phyloP scores from a whole-genome alignment of 2,888 invertebrate genomes.

The Eristalis intricaria region DNA sequence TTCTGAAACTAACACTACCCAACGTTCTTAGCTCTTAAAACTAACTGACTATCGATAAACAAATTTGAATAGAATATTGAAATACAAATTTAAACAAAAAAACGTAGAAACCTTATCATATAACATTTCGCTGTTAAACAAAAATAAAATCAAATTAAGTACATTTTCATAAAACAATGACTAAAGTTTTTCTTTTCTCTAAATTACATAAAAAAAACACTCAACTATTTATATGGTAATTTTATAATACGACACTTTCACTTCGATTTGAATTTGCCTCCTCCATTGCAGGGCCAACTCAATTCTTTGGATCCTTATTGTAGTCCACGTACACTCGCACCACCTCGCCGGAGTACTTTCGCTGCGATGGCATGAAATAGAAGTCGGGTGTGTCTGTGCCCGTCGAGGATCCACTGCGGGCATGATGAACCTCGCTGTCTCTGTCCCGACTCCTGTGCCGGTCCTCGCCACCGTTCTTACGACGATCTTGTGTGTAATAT shows the following conservation, averaged over 20 bases:
- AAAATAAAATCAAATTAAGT: conserved; percentile 46
- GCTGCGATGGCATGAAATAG: conserved; percentile 97
- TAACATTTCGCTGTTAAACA: conserved; percentile 33
- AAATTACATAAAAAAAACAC: conserved; percentile 29
- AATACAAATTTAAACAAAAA: background rate
- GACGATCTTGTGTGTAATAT: conserved; percentile 83
- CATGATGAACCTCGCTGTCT: conserved; percentile 82
- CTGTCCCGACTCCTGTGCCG: conserved; percentile 77
- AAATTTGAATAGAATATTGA: conserved; percentile 3
- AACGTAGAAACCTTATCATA: background rate
- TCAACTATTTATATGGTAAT: conserved; percentile 41
- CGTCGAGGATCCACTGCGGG: conserved; percentile 77
- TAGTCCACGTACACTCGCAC: conserved; percentile 92
- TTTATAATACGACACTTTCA: conserved; percentile 51
- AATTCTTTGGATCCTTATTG: conserved; percentile 86
- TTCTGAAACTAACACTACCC: background rate
- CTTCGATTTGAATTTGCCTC: background rate
- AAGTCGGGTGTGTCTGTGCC: conserved; percentile 87
- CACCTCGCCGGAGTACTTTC: conserved; percentile 96
- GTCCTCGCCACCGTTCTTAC: conserved; percentile 75
- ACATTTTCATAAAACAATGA: conserved; percentile 67
- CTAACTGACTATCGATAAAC: conserved; percentile 37
- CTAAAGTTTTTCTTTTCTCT: conserved; percentile 67
- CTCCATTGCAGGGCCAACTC: conserved; percentile 17
- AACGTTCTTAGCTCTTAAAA: conserved; percentile 11